A percentile compares a stretch with the other conserved stretches of the same genome.
Conservation (phyloP, 1,140 invertebrate genomes). For the Eurosta solidaginis region DNA sequence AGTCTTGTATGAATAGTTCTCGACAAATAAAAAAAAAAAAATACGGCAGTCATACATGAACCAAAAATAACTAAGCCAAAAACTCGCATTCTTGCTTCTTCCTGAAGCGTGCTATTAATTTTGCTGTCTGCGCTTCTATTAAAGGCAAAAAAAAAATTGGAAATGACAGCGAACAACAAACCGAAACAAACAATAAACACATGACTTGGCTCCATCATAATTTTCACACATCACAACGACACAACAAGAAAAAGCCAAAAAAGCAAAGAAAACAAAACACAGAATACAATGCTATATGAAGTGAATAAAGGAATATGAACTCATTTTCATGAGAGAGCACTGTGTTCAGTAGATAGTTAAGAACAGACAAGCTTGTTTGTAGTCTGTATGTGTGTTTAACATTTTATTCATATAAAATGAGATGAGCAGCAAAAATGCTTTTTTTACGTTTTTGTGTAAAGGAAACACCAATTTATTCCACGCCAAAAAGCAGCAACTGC, state of each 20-base stretch:
- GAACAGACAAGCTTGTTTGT: neutral
- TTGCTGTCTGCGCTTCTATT: neutral
- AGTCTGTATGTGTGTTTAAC: too few relatives aligned
- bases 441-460: neutral
- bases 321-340: neutral
- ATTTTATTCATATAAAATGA: neutral
- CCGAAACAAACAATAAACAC: neutral
- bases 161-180: neutral
- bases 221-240: conserved; percentile 15
- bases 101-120: conserved; percentile 1
- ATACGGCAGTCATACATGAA: neutral
- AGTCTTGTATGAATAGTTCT: neutral
- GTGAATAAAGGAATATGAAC: neutral
- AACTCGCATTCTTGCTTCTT: neutral
- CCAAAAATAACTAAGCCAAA: neutral
- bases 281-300: neutral
- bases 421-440: neutral
- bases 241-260: neutral
- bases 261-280: neutral
- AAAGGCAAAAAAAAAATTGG: too few relatives aligned
- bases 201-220: conserved; percentile 7
- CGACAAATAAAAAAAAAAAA: neutral
- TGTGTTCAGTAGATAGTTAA: neutral
- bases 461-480: neutral
- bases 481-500: neutral